phyloP scores from a whole-genome alignment of 2,113 vertebrate genomes.

The pig (Sus scrofa) region DNA sequence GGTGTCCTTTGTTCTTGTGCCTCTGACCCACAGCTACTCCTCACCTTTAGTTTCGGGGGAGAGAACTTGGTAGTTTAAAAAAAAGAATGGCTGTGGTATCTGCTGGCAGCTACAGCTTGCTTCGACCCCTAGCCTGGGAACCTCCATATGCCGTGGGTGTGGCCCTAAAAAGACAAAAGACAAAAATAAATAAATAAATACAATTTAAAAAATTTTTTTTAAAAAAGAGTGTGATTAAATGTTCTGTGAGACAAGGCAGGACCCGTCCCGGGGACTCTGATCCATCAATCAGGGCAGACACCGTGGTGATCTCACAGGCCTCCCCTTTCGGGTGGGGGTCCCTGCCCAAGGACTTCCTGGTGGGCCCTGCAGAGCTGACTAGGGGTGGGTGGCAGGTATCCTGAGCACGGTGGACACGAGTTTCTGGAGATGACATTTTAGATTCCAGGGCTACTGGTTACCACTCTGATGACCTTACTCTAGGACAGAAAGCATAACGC shows the following conservation, averaged over 20 bases:
- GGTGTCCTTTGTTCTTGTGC: slow-evolving; percentile 72
- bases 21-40: slow-evolving; percentile 58
- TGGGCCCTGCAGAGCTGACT: background rate
- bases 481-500: background rate
- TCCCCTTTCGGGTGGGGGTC: background rate
- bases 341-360: background rate
- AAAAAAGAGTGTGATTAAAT: slow-evolving; percentile 19
- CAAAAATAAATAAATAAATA: no score
- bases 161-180: no score
- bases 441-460: background rate
- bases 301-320: background rate
- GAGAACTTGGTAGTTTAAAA: slow-evolving; percentile 19
- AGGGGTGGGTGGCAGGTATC: no score
- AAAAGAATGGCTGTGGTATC: no score
- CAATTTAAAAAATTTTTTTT: no score
- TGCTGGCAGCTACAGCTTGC: no score
- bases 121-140: no score
- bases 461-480: background rate
- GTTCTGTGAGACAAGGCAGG: background rate
- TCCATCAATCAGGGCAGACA: background rate
- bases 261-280: background rate
- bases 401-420: background rate
- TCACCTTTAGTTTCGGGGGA: slow-evolving; percentile 31
- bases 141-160: no score
- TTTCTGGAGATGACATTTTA: background rate